Conservation (phyloP, 2,797 vertebrate genomes). For the Pseudochirops cupreus region DNA sequence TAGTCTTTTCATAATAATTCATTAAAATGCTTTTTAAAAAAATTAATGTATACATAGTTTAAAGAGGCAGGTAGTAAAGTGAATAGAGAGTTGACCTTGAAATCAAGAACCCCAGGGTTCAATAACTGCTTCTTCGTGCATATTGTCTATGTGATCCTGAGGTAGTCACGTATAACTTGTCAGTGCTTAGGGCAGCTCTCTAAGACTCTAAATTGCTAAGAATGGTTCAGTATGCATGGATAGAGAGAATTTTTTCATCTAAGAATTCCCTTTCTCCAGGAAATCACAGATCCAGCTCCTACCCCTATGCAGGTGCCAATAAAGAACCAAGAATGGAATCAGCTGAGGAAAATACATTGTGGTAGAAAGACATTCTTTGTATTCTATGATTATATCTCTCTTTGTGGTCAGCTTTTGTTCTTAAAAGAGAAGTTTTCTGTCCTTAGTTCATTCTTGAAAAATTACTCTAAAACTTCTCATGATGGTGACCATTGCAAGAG, state of each 20-base stretch:
- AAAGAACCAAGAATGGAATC: neutral
- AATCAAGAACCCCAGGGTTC: neutral
- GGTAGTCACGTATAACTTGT: neutral
- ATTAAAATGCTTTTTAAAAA: conserved; percentile 49
- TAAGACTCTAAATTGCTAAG: neutral
- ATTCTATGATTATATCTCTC: neutral
- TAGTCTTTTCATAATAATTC: conserved; percentile 63
- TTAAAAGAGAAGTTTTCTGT: neutral
- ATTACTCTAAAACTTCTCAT: neutral
- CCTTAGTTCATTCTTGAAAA: neutral
- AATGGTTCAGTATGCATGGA: neutral
- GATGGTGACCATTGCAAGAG: neutral
- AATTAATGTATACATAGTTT: neutral
- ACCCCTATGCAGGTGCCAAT: neutral
- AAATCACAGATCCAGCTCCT: neutral
- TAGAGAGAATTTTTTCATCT: neutral
- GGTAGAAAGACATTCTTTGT: neutral
- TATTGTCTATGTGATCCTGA: neutral
- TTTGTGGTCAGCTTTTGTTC: neutral
- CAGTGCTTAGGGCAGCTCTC: neutral
- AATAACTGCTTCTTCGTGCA: neutral
- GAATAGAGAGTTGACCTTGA: neutral
- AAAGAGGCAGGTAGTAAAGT: neutral
- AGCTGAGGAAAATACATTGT: neutral
- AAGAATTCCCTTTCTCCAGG: neutral